Conservation (phyloP, 2,797 vertebrate species). For the Enteromius fasciolatus region DNA sequence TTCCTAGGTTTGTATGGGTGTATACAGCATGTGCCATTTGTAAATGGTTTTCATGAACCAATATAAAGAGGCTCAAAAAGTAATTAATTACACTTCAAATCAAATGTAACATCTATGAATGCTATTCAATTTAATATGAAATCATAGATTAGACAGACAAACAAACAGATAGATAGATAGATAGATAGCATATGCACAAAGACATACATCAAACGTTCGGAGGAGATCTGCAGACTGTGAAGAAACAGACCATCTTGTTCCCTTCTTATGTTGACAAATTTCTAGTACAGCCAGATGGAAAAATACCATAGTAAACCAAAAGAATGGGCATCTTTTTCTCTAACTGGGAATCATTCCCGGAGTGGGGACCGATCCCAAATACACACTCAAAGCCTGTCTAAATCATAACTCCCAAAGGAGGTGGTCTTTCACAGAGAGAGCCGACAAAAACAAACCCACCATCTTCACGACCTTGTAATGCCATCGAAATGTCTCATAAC, state of each 20-base stretch:
- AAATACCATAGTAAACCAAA: slow-evolving; percentile 52
- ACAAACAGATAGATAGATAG: neutral
- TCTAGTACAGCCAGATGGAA: slow-evolving; percentile 27
- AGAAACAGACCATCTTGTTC: slow-evolving; percentile 25
- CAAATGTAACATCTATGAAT: no score
- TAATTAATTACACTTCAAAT: no score
- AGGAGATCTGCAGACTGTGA: slow-evolving; percentile 19
- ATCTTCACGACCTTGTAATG: neutral
- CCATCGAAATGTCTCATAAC: neutral
- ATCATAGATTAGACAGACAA: no score
- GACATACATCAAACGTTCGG: neutral
- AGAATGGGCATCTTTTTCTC: slow-evolving; percentile 2
- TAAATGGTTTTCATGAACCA: neutral
- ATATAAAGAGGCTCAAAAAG: neutral
- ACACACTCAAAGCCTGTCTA: neutral
- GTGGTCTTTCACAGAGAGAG: slow-evolving; percentile 10
- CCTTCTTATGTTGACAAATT: slow-evolving; percentile 46
- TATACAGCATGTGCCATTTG: neutral
- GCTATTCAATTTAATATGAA: no score
- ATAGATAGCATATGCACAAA: neutral
- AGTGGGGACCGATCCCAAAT: slow-evolving; percentile 11
- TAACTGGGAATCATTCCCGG: slow-evolving; percentile 22
- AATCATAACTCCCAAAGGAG: slow-evolving; percentile 3
- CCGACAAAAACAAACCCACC: neutral
- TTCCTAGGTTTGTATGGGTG: neutral